These are phyloP conservation scores for Ophioninae sp. DNA, from an alignment of 2,888 invertebrate genomes.

Conservation along the genomic window DNA sequence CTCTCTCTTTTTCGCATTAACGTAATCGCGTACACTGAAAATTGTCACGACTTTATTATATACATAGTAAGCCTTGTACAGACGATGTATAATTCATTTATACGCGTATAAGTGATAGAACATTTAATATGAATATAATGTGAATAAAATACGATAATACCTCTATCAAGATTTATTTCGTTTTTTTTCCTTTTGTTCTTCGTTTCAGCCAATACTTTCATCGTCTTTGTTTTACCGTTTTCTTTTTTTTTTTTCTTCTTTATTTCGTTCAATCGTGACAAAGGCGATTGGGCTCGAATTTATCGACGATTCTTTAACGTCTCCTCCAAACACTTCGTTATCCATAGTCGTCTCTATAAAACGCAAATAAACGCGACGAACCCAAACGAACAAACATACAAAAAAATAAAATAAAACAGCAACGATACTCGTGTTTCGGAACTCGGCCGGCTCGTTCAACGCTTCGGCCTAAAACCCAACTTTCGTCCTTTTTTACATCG, in stretches of 20 bases:
- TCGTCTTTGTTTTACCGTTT: no score
- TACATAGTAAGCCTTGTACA: slow-evolving; percentile 71
- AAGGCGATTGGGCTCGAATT: slow-evolving; percentile 60
- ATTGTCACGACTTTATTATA: slow-evolving; percentile 63
- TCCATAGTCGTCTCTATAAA: no score
- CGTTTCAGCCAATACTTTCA: slow-evolving; percentile 31
- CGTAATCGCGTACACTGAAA: slow-evolving; percentile 56
- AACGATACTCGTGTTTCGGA: slow-evolving; percentile 41
- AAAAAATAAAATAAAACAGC: slow-evolving; percentile 32
- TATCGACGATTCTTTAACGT: slow-evolving; percentile 36
- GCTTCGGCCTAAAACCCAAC: slow-evolving; percentile 47
- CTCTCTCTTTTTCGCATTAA: slow-evolving; percentile 28
- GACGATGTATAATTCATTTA: slow-evolving; percentile 72
- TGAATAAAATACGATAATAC: slow-evolving; percentile 74
- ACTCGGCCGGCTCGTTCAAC: slow-evolving; percentile 19
- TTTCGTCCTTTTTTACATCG: slow-evolving; percentile 46
- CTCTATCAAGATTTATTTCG: slow-evolving; percentile 61
- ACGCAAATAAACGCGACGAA: no score
- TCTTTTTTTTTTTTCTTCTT: no score
- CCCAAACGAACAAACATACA: no score
- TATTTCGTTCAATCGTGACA: slow-evolving; percentile 51
- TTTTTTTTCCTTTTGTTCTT: slow-evolving; percentile 43
- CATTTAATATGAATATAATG: slow-evolving; percentile 73
- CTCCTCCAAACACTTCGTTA: neutral
- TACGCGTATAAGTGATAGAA: slow-evolving; percentile 71